Evolutionary conservation across 2,888 invertebrate genomes (phyloP).

Genomic region (Tricholauxania praeusta): DNA sequence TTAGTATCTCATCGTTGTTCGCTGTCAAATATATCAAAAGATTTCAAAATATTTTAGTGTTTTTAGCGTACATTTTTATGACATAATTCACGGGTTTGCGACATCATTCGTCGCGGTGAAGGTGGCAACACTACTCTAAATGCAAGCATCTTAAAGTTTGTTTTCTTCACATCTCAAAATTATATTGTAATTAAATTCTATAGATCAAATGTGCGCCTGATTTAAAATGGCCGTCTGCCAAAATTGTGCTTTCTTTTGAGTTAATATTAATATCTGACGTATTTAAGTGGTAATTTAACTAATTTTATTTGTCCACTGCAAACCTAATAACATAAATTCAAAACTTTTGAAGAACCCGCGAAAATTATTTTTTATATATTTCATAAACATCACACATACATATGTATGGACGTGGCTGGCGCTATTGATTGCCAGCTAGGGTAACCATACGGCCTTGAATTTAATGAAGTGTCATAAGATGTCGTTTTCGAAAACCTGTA

Average conservation of each 20-base stretch:
- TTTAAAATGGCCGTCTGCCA: constrained; percentile 25
- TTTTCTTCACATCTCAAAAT: too few species aligned
- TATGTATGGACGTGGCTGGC: too few species aligned
- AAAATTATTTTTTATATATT: too few species aligned
- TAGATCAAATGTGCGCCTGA: not conserved
- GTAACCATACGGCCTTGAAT: too few species aligned
- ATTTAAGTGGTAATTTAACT: constrained; percentile 58
- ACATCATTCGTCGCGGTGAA: constrained; percentile 25
- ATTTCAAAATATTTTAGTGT: constrained; percentile 18
- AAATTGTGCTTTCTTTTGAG: constrained; percentile 51
- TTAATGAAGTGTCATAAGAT: too few species aligned
- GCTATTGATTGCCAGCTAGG: too few species aligned
- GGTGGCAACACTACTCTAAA: not conserved
- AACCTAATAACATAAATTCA: not conserved
- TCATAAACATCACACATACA: too few species aligned
- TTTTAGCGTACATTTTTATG: constrained; percentile 30
- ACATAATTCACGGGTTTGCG: constrained; percentile 35
- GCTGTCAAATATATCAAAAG: constrained; percentile 15
- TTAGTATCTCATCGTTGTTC: constrained; percentile 20
- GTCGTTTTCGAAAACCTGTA: too few species aligned
- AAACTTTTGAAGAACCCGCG: too few species aligned
- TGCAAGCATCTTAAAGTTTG: too few species aligned
- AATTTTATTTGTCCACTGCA: constrained; percentile 56
- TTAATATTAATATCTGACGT: constrained; percentile 49
- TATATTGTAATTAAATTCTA: too few species aligned